These are phyloP conservation scores for Aepyceros melampus DNA, from an alignment of 2,113 vertebrate species.

Conservation along the genomic window DNA sequence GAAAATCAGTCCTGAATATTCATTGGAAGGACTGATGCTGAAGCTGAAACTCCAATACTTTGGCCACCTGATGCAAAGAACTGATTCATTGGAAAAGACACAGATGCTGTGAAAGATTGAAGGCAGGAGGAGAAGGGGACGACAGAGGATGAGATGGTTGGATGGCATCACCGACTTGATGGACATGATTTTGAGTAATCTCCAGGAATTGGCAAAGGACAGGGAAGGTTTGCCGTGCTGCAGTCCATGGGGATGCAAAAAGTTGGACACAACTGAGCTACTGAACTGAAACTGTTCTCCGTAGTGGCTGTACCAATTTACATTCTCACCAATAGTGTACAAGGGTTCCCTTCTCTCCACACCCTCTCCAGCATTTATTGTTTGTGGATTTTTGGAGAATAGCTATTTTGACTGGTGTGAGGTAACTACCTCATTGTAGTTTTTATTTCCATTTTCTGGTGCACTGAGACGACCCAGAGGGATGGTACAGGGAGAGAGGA, in stretches of 20 bases:
- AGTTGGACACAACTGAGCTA: neutral
- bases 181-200: neutral
- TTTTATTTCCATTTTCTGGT: neutral
- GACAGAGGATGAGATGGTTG: neutral
- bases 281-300: neutral
- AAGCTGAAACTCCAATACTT: neutral
- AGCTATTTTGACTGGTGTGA: neutral
- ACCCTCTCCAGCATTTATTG: neutral
- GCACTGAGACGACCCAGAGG: too few species aligned
- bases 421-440: neutral
- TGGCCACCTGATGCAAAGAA: neutral
- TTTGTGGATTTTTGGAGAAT: neutral
- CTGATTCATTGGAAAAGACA: neutral
- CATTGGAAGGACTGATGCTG: neutral
- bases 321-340: neutral
- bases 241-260: neutral
- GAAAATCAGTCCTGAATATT: neutral
- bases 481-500: accelerated
- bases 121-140: neutral
- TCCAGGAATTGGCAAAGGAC: neutral
- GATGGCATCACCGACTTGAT: neutral
- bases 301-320: neutral
- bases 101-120: neutral
- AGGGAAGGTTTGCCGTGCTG: neutral
- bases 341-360: neutral